Conservation (phyloP, 2,797 vertebrate species). For the Gadopsis marmoratus region DNA sequence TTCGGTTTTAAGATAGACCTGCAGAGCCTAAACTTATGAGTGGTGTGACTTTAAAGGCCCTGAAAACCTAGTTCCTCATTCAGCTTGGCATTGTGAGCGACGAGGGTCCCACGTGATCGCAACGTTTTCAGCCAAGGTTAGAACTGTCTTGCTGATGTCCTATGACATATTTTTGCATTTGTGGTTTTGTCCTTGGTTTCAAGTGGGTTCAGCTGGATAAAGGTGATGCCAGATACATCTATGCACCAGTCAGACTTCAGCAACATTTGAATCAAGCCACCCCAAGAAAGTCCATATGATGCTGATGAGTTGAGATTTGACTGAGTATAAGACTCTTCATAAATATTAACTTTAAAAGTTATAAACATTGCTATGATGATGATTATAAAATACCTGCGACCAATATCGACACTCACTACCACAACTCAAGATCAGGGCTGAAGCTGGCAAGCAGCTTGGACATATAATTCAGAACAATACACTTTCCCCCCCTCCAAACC, state of each 20-base stretch:
- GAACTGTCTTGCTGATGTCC: neutral
- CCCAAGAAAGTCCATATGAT: neutral
- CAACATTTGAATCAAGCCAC: neutral
- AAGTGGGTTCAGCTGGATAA: neutral
- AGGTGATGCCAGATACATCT: neutral
- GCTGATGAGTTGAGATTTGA: neutral
- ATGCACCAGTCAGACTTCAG: neutral
- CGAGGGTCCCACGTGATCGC: neutral
- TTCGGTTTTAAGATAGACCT: conserved; percentile 16
- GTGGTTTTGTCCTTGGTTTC: neutral
- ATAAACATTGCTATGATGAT: neutral
- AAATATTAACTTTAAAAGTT: neutral
- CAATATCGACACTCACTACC: neutral
- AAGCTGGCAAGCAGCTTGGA: neutral
- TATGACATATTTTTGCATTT: neutral
- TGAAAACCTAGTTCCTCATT: neutral
- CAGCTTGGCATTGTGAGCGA: neutral
- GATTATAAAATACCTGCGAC: neutral
- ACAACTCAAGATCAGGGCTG: neutral
- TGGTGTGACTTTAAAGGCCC: neutral
- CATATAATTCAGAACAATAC: neutral
- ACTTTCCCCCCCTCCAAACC: neutral
- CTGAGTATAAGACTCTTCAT: neutral
- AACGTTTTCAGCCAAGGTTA: neutral
- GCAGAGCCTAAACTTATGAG: neutral